These are phyloP conservation scores for Tetrapedia diversipes DNA, from an alignment of 2,888 invertebrate species.

Conservation along the genomic window DNA sequence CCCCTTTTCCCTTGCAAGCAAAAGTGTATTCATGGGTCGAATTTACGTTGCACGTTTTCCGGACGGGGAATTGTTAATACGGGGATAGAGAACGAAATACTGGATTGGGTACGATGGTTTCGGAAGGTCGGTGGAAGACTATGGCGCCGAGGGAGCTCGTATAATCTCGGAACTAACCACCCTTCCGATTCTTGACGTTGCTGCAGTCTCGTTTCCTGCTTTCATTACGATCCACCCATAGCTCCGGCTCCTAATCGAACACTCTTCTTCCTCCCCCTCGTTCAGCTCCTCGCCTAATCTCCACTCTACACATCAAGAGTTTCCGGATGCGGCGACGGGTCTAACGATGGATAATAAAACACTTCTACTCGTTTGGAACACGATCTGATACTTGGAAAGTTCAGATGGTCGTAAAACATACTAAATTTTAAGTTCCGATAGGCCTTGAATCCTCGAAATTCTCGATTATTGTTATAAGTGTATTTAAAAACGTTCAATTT, in stretches of 20 bases:
- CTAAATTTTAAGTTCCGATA: no score
- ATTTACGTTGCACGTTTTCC: constrained; percentile 35
- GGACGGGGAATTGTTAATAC: constrained; percentile 35
- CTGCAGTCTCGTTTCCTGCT: constrained; percentile 45
- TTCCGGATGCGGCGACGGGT: constrained; percentile 43
- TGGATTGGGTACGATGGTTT: constrained; percentile 40
- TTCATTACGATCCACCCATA: constrained; percentile 56
- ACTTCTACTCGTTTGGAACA: no score
- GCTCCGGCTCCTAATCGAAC: constrained; percentile 49
- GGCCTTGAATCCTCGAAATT: no score
- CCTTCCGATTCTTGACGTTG: constrained; percentile 59
- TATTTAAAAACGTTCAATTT: no score
- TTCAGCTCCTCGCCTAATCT: neutral
- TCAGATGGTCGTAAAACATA: no score
- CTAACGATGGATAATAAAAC: no score
- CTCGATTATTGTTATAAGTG: no score
- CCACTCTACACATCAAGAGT: constrained; percentile 23
- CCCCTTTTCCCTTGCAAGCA: neutral
- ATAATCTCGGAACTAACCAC: constrained; percentile 63
- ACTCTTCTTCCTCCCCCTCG: constrained; percentile 11
- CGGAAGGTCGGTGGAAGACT: constrained; percentile 32
- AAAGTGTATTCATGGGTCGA: constrained; percentile 24
- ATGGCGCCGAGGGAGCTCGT: constrained; percentile 48
- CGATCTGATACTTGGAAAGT: no score
- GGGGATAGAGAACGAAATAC: constrained; percentile 36